phyloP scores from a whole-genome alignment of 2,797 vertebrate genomes.

The Lithobates sylvaticus region DNA sequence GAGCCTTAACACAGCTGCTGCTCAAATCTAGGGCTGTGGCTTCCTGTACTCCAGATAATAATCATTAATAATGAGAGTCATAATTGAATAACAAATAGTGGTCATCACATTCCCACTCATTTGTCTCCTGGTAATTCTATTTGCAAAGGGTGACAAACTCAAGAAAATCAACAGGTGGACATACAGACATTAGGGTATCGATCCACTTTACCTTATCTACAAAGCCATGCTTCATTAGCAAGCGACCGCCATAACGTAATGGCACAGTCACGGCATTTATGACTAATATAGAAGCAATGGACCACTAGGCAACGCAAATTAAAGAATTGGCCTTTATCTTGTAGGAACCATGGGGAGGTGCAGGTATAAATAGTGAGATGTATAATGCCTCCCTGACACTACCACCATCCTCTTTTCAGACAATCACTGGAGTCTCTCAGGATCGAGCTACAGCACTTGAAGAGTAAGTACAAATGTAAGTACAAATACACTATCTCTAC shows the following conservation, averaged over 20 bases:
- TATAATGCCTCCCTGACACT: neutral
- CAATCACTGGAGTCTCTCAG: conserved; percentile 9
- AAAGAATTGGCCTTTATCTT: neutral
- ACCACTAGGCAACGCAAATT: neutral
- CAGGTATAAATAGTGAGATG: conserved; percentile 42
- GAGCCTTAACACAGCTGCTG: neutral
- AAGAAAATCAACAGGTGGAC: conserved; percentile 28
- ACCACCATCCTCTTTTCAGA: conserved; percentile 9
- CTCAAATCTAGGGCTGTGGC: neutral
- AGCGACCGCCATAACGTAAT: conserved; percentile 35
- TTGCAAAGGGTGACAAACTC: conserved; percentile 33
- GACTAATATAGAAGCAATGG: conserved; percentile 24
- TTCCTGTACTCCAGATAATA: conserved; percentile 4
- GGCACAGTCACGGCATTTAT: neutral
- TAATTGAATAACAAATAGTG: conserved; percentile 26
- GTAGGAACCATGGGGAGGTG: neutral
- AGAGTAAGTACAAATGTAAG: conserved; percentile 45
- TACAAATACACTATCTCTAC: neutral
- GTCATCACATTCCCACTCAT: conserved; percentile 3
- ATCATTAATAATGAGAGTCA: conserved; percentile 16
- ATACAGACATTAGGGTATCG: conserved; percentile 24
- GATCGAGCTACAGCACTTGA: neutral
- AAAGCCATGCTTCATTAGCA: neutral
- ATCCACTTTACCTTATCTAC: conserved; percentile 40
- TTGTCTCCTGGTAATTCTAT: neutral